phyloP scores from a whole-genome alignment of 2,113 vertebrate species.

The Noctilio leporinus region DNA sequence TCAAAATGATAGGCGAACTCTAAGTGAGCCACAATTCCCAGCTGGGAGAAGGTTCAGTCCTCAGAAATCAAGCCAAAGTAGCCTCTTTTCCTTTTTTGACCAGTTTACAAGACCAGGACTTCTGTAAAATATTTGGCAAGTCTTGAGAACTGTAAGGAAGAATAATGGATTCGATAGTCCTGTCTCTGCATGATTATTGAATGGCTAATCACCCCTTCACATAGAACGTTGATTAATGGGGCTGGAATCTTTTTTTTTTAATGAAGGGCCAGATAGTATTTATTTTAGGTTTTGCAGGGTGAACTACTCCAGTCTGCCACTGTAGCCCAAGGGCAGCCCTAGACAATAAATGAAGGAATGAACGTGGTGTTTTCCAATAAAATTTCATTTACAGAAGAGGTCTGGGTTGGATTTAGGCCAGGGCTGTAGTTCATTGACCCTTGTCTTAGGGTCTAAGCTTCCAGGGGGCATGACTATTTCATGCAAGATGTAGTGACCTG shows the following conservation, averaged over 20 bases:
- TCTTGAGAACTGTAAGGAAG: background rate
- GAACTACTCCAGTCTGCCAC: background rate
- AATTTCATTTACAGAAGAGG: background rate
- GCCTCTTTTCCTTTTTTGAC: background rate
- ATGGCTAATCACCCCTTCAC: background rate
- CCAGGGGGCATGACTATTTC: background rate
- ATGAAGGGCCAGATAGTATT: background rate
- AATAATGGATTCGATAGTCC: background rate
- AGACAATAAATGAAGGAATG: background rate
- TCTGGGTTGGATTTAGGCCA: background rate
- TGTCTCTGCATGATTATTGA: background rate
- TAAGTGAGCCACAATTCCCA: background rate
- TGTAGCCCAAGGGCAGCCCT: background rate
- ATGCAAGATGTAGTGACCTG: background rate
- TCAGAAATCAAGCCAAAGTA: background rate
- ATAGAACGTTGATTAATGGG: background rate
- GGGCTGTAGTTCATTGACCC: background rate
- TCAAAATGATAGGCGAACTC: background rate
- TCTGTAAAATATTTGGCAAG: background rate
- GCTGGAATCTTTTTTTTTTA: background rate
- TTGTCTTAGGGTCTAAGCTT: background rate
- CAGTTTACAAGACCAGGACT: background rate
- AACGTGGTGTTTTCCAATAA: background rate
- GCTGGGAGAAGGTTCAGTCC: background rate
- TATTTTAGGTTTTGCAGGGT: background rate